phyloP scores from a whole-genome alignment of 2,113 vertebrate genomes.

The Chaetorhynchus papuensis region DNA sequence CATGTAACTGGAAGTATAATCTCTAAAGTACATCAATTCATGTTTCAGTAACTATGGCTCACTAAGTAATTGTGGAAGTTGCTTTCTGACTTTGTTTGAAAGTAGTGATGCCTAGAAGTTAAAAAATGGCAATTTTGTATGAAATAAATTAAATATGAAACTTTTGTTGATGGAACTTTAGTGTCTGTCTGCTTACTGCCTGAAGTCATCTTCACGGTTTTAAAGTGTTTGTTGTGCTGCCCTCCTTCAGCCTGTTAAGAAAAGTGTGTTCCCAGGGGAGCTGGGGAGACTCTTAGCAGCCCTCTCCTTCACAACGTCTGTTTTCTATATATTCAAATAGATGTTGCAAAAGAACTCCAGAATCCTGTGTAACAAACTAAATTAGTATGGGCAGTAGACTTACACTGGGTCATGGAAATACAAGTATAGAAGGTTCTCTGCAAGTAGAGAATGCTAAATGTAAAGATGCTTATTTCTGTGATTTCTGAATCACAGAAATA shows the following conservation, averaged over 20 bases:
- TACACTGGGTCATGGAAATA: neutral
- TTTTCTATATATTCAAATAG: neutral
- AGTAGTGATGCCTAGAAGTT: constrained; percentile 52
- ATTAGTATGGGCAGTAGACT: neutral
- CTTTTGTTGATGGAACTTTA: constrained; percentile 59
- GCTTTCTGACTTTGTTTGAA: constrained; percentile 61
- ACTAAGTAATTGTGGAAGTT: constrained; percentile 48
- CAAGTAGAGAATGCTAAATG: neutral
- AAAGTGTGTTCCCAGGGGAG: neutral
- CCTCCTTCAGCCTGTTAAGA: neutral
- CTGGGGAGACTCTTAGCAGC: neutral
- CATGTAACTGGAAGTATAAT: constrained; percentile 61
- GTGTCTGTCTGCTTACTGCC: constrained; percentile 66
- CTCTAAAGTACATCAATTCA: constrained; percentile 54
- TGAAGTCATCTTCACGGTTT: constrained; percentile 24
- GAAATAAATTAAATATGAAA: constrained; percentile 68
- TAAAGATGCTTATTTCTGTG: neutral
- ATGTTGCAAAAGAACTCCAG: neutral
- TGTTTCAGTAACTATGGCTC: constrained; percentile 56
- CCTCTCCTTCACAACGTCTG: neutral
- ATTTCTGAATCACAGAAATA: no score
- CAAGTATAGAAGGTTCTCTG: neutral
- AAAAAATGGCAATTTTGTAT: constrained; percentile 62
- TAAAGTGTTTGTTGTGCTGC: neutral
- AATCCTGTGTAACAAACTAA: neutral